A percentile compares a stretch with the other conserved stretches of the same genome.
phyloP scores from a whole-genome alignment of 92 coral and sea anemone genomes.

The Phymanthus crucifer region DNA sequence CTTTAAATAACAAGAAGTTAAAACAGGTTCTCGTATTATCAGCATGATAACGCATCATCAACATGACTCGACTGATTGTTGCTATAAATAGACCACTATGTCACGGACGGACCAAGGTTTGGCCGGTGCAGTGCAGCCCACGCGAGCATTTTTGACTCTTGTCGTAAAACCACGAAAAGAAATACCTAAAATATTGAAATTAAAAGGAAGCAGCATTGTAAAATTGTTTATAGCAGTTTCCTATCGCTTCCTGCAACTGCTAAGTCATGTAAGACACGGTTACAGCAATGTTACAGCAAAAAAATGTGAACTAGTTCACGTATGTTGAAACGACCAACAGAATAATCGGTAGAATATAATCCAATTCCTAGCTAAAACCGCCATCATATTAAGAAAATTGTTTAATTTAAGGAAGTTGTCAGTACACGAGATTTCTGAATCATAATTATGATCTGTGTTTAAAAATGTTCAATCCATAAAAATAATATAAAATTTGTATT shows the following conservation, averaged over 20 bases:
- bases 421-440: too few relatives aligned
- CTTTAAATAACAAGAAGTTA: slow-evolving; percentile 6
- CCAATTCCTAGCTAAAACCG: too few relatives aligned
- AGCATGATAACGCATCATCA: slow-evolving; percentile 7
- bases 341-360: background rate
- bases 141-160: background rate
- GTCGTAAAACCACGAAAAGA: background rate
- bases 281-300: background rate
- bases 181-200: background rate
- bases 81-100: slow-evolving; percentile 1
- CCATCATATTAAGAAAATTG: too few relatives aligned
- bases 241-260: background rate
- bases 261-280: background rate
- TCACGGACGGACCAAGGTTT: background rate
- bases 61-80: slow-evolving; percentile 7
- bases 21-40: slow-evolving; percentile 4
- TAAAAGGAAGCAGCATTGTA: background rate
- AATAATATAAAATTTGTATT: too few relatives aligned
- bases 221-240: background rate
- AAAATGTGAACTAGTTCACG: background rate
- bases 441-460: too few relatives aligned
- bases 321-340: background rate
- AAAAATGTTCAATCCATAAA: too few relatives aligned
- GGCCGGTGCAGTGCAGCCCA: background rate
- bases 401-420: too few relatives aligned